Evolutionary conservation across 2,797 vertebrate genomes (phyloP), one percentile per base, ranked within the genome.

Genomic region (Enoplosus armatus): DNA sequence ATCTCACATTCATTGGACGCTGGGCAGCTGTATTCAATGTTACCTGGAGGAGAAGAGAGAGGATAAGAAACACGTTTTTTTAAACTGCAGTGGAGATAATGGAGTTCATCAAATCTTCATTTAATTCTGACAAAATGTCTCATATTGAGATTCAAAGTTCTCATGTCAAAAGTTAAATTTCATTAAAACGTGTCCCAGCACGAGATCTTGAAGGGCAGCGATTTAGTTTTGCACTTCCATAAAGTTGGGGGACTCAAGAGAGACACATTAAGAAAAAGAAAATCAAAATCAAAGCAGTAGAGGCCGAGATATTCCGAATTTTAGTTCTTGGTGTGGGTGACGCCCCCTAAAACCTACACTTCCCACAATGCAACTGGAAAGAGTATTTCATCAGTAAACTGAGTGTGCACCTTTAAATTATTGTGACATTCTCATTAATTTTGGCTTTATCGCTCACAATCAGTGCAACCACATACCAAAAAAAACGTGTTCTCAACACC

Each of bases 1-100:
- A 99, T 99, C 93, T 99, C 98, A 95, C 98, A 99, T 94, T 99
- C 97, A 20, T 97, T 99, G 5, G 97, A 98, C 20, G 97, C 98
- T 0, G 98, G 98, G 91, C 98, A 99, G 94, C 97, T 99, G 92
- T 99, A 99, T 75, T 99, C 98, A 77, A 99, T 99, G 93, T 98
- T 99, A 91, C 98, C 98, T 99, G 64, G 48, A 43, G 75, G 64
- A 79, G 76, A 66, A 56, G 35, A 75, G 0, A 75, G 20, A 41
- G 45, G 54, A 59, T 9, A 47, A 58, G 45, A 47, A 15, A 68
- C 24, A 50, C 2, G 4, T 35, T 33, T 47, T 68, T 29, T 26
- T 0, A 27, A 41, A 47, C 6, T 27, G 3, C 12, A 59, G 8
- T 33, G n/a, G 15, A 60, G 2, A 59, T 18, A 58, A 29, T 50